These are phyloP conservation scores for Leptinotarsa lineolata DNA, from an alignment of 1,140 invertebrate genomes.

Conservation along the genomic window DNA sequence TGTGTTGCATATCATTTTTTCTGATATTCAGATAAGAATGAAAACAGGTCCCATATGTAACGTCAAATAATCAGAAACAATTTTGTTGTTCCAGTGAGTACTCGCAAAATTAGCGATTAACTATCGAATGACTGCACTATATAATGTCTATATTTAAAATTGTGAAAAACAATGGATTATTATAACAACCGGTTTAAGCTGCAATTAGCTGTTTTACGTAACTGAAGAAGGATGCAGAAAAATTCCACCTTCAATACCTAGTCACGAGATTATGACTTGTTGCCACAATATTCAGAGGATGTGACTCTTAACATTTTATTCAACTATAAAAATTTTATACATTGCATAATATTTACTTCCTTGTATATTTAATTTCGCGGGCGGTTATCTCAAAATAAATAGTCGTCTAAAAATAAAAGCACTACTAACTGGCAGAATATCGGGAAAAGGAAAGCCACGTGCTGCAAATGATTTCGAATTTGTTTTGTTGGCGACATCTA, in stretches of 20 bases:
- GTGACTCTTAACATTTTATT: background rate
- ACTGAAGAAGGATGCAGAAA: conserved; percentile 20
- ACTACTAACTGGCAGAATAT: background rate
- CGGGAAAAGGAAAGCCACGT: background rate
- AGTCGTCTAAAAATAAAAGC: conserved; percentile 2
- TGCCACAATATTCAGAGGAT: conserved; percentile 2
- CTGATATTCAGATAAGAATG: too few species aligned
- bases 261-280: conserved; percentile 17
- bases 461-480: background rate
- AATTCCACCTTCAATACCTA: conserved; percentile 16
- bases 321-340: background rate
- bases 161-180: conserved; percentile 21
- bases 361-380: conserved; percentile 4
- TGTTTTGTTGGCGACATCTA: background rate
- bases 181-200: conserved; percentile 18
- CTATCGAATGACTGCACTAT: conserved; percentile 15
- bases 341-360: conserved; percentile 15
- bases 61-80: too few species aligned
- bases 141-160: conserved; percentile 11
- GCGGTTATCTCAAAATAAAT: conserved; percentile 6
- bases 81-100: too few species aligned
- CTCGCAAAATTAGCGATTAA: conserved; percentile 12
- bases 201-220: conserved; percentile 22
- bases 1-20: too few species aligned
- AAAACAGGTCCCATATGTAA: too few species aligned